Conservation (phyloP, 1,140 invertebrate species). For the Solen grandis region DNA sequence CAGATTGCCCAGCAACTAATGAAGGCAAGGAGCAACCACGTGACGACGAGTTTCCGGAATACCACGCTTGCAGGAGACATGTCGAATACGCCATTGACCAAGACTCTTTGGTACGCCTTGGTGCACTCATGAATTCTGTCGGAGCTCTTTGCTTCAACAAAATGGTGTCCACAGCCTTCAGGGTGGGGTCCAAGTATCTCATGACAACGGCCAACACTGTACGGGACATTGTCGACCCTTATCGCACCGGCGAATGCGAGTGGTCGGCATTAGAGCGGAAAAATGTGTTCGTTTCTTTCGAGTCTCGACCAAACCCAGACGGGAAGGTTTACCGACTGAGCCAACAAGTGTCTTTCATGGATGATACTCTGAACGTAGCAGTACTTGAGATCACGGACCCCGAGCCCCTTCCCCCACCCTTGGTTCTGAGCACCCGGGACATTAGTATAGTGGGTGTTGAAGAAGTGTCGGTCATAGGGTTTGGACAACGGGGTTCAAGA, state of each 20-base stretch:
- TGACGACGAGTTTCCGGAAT: too few relatives aligned
- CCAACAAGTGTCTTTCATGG: constrained; percentile 20
- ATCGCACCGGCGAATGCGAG: constrained; percentile 23
- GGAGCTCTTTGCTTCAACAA: constrained; percentile 23
- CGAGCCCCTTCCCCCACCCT: constrained; percentile 13
- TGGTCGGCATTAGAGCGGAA: constrained; percentile 20
- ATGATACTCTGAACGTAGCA: constrained; percentile 41
- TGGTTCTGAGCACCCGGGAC: constrained; percentile 30
- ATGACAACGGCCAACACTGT: constrained; percentile 51
- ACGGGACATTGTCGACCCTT: constrained; percentile 44
- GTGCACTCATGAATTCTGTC: constrained; percentile 13
- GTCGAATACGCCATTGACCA: constrained; percentile 34
- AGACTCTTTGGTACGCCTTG: constrained; percentile 24
- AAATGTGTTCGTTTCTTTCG: constrained; percentile 30
- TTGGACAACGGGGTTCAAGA: constrained; percentile 22
- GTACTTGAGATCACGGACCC: constrained; percentile 11
- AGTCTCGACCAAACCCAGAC: constrained; percentile 2
- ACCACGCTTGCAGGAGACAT: constrained; percentile 33
- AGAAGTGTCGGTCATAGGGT: constrained; percentile 34
- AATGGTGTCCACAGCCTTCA: constrained; percentile 41
- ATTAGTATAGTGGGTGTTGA: neutral
- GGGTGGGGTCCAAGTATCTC: constrained; percentile 42
- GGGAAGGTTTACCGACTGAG: neutral
- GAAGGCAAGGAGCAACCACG: too few relatives aligned
- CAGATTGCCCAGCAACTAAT: too few relatives aligned